Base-by-base conservation (phyloP, 2,113 vertebrate genomes). In the Syngnathus scovelli region DNA sequence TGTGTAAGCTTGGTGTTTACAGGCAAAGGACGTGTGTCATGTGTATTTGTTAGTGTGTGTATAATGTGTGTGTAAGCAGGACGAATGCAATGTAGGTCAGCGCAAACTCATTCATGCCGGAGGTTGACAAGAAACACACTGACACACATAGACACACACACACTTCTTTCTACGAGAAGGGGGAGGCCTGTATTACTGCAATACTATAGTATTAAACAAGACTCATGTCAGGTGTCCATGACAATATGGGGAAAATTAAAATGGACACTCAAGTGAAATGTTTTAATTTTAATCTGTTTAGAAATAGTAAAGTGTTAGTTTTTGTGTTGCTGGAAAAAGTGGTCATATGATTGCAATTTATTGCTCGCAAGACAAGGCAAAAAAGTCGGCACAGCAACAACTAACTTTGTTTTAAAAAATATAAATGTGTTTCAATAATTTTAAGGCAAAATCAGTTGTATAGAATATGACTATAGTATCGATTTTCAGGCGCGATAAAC, bases 41-140 rank as follows among this genome's bases (percentile, higher is more conserved):
- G 46, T 19, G 38, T 51, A 21, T 67, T 10, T 49, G 54, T 59
- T 37, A 63, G 41, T 71, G 64, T 67, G 64, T 63, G 51, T 62
- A 49, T 69, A 64, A 49, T 78, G 70, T 71, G 65, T 69, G 66
- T 75, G 52, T 71, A 8, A 67, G 67, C 9, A 69, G 64, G 54
- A 66, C 69, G 66, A 59, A 18, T 13, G 9, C 60, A 75, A 86
- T 84, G 75, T 87, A 86, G 84, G 86, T 87, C 84, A 87, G 67
- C n/a, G 54, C 39, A 63, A 83, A 82, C 64, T 83, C 82, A 78
- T 77, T 83, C 78, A 86, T 59, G 83, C 80, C 79, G 2, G 69
- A 79, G 76, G 79, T 61, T 81, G 78, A 86, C 68, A 73, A 75
- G 78, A 83, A 77, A 72, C 78, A 76, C 75, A 79, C 70, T 19